phyloP scores from a whole-genome alignment of 1,140 invertebrate genomes.

The Drosophila azteca region DNA sequence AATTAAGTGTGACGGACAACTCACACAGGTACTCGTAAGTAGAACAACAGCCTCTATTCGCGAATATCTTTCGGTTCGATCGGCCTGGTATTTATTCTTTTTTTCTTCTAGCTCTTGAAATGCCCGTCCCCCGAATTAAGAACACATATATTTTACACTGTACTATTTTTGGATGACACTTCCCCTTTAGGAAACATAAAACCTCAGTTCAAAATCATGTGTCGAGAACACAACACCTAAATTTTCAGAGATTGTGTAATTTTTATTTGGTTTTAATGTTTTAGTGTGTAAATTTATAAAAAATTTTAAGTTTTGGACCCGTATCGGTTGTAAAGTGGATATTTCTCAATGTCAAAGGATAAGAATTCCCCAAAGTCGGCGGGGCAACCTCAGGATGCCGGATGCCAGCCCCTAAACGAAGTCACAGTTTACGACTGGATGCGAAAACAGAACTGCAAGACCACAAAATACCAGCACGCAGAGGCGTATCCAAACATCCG shows the following conservation, averaged over 20 bases:
- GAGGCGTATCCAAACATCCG: conserved; percentile 51
- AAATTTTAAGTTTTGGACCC: conserved; percentile 29
- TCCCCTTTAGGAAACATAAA: background rate
- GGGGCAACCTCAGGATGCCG: too few relatives aligned
- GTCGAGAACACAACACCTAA: conserved; percentile 20
- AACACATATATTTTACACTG: too few relatives aligned
- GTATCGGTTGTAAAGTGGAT: conserved; percentile 11
- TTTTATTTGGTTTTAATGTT: too few relatives aligned
- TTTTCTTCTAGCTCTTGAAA: too few relatives aligned
- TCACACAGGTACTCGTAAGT: background rate
- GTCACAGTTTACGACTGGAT: conserved; percentile 28
- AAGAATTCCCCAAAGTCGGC: background rate
- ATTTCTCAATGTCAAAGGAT: background rate
- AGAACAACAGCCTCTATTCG: too few relatives aligned
- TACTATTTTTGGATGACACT: too few relatives aligned
- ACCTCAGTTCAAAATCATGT: conserved; percentile 9
- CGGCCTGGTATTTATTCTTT: too few relatives aligned
- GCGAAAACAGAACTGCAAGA: conserved; percentile 50
- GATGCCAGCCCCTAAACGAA: background rate
- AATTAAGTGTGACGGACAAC: too few relatives aligned
- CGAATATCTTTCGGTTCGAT: too few relatives aligned
- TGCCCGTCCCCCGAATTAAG: too few relatives aligned
- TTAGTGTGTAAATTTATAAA: too few relatives aligned
- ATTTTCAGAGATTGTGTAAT: conserved; percentile 7
- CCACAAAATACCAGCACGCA: background rate